Evolutionary conservation across 2,888 invertebrate species (phyloP).

Genomic region (Latrodectus elegans): DNA sequence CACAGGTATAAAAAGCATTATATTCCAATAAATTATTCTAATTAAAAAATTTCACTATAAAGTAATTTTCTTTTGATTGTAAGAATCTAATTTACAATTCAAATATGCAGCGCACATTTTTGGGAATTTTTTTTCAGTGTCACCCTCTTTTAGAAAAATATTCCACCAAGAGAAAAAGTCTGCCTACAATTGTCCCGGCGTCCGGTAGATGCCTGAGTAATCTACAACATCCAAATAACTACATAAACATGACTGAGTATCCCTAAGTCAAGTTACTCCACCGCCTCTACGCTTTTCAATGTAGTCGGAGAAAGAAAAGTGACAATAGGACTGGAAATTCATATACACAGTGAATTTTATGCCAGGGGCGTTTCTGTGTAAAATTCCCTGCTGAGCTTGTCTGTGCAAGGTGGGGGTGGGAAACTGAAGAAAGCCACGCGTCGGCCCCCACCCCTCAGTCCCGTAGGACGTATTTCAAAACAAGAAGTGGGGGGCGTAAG

Average conservation of each 20-base stretch:
- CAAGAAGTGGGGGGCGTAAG: conserved; percentile 9
- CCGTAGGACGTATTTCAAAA: background rate
- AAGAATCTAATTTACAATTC: no score
- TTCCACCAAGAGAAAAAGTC: background rate
- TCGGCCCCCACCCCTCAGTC: background rate
- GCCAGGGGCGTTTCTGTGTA: conserved; percentile 31
- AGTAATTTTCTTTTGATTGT: no score
- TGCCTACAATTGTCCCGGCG: background rate
- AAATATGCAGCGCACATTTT: no score
- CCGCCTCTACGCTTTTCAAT: background rate
- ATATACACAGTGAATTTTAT: conserved; percentile 4
- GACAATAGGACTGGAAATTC: conserved; percentile 3
- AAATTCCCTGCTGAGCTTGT: conserved; percentile 18
- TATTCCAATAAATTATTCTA: no score
- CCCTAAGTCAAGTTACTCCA: background rate
- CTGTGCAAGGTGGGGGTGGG: background rate
- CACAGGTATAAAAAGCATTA: no score
- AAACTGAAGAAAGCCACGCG: conserved; percentile 14
- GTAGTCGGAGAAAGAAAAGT: background rate
- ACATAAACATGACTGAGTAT: conserved; percentile 13
- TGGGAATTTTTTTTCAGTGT: no score
- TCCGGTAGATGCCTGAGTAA: background rate
- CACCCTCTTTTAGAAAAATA: no score
- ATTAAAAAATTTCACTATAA: no score
- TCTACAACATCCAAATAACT: conserved; percentile 16